phyloP scores from a whole-genome alignment of 2,113 vertebrate genomes.

The Tachycineta bicolor region DNA sequence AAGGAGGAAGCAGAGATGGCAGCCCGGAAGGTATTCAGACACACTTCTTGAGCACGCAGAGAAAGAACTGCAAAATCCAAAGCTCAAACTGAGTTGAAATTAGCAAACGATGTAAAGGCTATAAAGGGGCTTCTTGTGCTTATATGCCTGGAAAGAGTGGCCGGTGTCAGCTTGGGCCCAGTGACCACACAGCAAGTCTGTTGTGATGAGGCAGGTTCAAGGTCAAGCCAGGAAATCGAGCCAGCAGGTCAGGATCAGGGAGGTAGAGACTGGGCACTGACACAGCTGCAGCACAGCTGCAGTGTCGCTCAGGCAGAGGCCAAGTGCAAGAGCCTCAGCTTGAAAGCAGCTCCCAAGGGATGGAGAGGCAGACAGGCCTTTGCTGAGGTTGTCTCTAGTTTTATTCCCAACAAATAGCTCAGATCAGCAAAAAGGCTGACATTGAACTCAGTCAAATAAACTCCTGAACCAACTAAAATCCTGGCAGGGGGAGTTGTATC shows the following conservation, averaged over 20 bases:
- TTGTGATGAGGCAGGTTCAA: not conserved
- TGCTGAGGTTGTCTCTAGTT: not conserved
- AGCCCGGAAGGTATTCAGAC: not conserved
- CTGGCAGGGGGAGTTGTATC: not conserved
- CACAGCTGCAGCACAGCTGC: constrained; percentile 24
- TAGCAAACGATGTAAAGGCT: not conserved
- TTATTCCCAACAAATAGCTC: not conserved
- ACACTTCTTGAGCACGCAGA: not conserved
- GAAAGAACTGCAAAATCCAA: not conserved
- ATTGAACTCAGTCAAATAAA: constrained; percentile 1
- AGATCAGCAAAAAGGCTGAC: not conserved
- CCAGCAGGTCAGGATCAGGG: not conserved
- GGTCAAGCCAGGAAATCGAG: not conserved
- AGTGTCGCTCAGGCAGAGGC: not conserved
- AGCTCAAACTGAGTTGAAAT: not conserved
- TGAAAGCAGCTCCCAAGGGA: constrained; percentile 17
- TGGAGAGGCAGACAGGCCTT: not conserved
- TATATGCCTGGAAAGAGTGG: not conserved
- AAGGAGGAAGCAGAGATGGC: not conserved
- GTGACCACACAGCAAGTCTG: not conserved
- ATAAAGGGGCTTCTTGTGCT: not conserved
- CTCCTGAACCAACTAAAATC: not conserved
- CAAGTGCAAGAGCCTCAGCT: not conserved
- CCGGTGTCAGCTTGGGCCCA: not conserved
- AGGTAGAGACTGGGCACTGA: not conserved